These are phyloP conservation scores for Heteromormyrus szaboi DNA, from an alignment of 2,797 vertebrate species.

Conservation along the genomic window DNA sequence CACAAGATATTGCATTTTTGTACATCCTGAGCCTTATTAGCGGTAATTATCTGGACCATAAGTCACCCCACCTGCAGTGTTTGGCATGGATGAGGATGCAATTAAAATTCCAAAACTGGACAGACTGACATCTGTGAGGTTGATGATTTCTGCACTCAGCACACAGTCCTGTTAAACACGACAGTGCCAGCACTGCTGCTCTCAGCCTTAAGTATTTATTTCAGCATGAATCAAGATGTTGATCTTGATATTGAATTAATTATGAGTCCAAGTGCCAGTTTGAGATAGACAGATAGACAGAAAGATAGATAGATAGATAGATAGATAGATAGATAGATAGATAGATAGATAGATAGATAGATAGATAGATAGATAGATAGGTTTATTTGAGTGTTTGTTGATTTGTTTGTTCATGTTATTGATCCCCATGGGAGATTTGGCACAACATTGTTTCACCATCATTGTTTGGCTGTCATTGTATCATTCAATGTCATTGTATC, in stretches of 20 bases:
- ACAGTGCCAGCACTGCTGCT: neutral
- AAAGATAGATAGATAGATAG: neutral
- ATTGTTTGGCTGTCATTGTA: neutral
- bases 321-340: neutral
- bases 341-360: neutral
- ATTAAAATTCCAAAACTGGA: neutral
- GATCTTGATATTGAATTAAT: neutral
- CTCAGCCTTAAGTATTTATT: neutral
- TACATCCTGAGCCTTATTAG: neutral
- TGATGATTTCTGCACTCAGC: neutral
- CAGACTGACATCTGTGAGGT: neutral
- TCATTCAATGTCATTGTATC: neutral
- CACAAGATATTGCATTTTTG: neutral
- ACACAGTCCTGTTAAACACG: neutral
- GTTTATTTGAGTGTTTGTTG: neutral
- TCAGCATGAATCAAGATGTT: neutral
- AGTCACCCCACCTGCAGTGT: neutral
- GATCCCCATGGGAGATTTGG: neutral
- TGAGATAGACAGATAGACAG: neutral
- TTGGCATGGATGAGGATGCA: neutral
- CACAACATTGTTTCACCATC: neutral
- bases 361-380: neutral
- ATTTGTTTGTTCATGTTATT: neutral
- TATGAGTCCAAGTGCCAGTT: neutral
- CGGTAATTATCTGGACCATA: neutral